Evolutionary conservation across 53 echinoderm and acorn worm genomes (phyloP).

Genomic region (Arbacia lixula): DNA sequence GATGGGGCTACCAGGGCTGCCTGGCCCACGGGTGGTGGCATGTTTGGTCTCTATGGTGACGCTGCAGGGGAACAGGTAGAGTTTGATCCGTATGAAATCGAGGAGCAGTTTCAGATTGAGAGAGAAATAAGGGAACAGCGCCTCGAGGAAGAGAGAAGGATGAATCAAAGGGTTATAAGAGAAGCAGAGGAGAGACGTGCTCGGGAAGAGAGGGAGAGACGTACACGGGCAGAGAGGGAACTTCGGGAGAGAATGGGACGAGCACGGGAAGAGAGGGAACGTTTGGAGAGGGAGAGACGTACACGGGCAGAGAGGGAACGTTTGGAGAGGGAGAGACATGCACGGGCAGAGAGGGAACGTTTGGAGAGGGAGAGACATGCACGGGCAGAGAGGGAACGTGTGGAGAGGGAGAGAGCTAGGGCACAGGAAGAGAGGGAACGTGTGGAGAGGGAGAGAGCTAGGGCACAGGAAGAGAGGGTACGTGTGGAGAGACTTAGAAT

Average conservation of each 20-base stretch:
- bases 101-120: slow-evolving; percentile 33
- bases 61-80: background rate
- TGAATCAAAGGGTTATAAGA: background rate
- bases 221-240: background rate
- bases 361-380: background rate
- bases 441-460: no score
- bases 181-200: background rate
- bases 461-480: no score
- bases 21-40: slow-evolving; percentile 36
- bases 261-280: background rate
- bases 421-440: no score
- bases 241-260: background rate
- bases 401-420: no score
- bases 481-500: no score
- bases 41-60: slow-evolving; percentile 10
- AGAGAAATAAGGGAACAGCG: slow-evolving; percentile 18
- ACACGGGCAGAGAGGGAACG: background rate
- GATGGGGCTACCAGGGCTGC: slow-evolving; percentile 79
- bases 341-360: background rate
- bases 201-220: background rate
- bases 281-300: background rate
- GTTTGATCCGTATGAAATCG: slow-evolving; percentile 28
- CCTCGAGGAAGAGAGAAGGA: background rate
- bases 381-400: no score
- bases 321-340: background rate